Evolutionary conservation across 2,888 invertebrate genomes (phyloP), one percentile per base, ranked within the genome.

Genomic region (Drosophila colorata): DNA sequence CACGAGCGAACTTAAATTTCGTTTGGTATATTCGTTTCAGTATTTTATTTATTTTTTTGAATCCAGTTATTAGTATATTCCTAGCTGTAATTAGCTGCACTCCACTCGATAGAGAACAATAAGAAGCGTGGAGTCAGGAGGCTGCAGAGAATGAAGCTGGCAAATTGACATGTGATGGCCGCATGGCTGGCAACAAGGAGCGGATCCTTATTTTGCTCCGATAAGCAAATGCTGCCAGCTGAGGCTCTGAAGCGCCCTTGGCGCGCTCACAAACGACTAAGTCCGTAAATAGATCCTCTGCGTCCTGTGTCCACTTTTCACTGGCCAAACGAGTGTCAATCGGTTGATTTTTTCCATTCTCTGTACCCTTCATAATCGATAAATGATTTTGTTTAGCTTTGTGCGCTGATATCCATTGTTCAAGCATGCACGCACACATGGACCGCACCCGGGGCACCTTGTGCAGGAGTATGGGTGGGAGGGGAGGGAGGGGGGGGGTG

Each of bases 371-470:
- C 78, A 64, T 80, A 86, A 82, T 82, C 82, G 82, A 82, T 82
- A 83, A 76, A 82, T 86, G 82, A 82, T 82, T 86, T 80, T 83
- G 87, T 78, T 83, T 80, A 76, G 80, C 69, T 73, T 69, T 67
- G 69, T 78, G 51, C 74, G 64, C 51, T 53, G 51, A 60, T 67
- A 66, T 69, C 67, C 48, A 60, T 73, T 61, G 44, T 67, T 52
- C 33, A 40, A 56, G 58, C 55, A 23, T 23, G 37, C 41, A 55
- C 43, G 46, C 61, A 40, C 33, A 58, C 53, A 58, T 60, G 60
- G 41, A 63, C 60, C 60, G 38, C 46, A 60, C 41, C 47, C 48
- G 61, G 41, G 35, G 16, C 63, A 31, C 43, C 16, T 63, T 60
- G 35, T 58, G 61, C 48, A 20, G 13, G 1, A 25, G 8, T 1